Percentiles rank a stretch among this genome's conserved stretches.
phyloP scores from a whole-genome alignment of 2,888 invertebrate genomes.

The Meta bourneti region DNA sequence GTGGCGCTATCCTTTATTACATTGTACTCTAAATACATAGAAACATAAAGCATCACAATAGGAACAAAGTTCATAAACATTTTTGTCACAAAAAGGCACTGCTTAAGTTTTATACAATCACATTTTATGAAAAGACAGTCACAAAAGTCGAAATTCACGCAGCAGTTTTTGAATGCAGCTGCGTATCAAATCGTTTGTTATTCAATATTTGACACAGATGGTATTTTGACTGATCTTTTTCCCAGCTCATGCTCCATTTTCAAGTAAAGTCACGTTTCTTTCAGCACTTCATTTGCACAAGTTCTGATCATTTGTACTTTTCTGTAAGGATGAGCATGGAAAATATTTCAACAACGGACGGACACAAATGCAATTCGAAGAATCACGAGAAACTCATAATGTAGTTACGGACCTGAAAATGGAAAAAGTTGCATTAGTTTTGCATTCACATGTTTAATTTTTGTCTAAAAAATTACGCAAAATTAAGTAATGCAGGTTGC shows the following conservation, averaged over 20 bases:
- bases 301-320: constrained; percentile 2
- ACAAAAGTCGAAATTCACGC: background rate
- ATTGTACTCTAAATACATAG: background rate
- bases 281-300: background rate
- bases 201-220: too few species aligned
- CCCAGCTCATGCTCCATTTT: too few species aligned
- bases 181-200: background rate
- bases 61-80: constrained; percentile 9
- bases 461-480: too few species aligned
- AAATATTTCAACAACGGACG: constrained; percentile 37
- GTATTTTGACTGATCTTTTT: too few species aligned
- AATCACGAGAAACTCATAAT: constrained; percentile 65
- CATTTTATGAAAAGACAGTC: background rate
- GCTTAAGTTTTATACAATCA: background rate
- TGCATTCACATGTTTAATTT: too few species aligned
- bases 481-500: too few species aligned
- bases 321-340: constrained; percentile 17
- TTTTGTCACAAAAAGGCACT: constrained; percentile 4
- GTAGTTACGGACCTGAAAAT: constrained; percentile 59
- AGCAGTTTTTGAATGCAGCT: background rate
- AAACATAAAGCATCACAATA: background rate
- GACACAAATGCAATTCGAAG: background rate
- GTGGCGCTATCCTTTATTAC: background rate
- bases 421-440: background rate
- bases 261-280: background rate